phyloP scores from a whole-genome alignment of 1,140 invertebrate species.

The Daktulosphaira vitifoliae region DNA sequence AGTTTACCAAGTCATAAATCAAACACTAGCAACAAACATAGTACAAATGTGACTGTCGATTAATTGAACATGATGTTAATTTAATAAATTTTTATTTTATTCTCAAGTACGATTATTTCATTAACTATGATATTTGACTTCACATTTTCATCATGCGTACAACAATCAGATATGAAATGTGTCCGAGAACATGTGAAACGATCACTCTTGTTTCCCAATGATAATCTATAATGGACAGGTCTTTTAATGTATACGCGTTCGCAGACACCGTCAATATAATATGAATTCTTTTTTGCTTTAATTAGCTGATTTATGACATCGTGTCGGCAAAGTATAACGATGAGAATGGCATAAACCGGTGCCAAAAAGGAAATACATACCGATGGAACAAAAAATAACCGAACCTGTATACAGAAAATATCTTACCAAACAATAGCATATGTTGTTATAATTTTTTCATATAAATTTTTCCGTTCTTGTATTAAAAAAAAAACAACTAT shows the following conservation, averaged over 20 bases:
- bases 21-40: too few species aligned
- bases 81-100: too few species aligned
- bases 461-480: too few species aligned
- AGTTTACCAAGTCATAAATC: too few species aligned
- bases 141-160: too few species aligned
- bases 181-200: conserved; percentile 28
- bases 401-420: not conserved
- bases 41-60: too few species aligned
- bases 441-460: conserved; percentile 18
- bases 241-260: too few species aligned
- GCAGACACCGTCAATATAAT: too few species aligned
- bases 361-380: conserved; percentile 13
- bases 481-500: not conserved
- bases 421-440: not conserved
- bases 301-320: conserved; percentile 23
- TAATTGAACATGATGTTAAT: too few species aligned
- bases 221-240: not conserved
- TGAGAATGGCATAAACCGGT: conserved; percentile 4
- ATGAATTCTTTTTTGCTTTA: not conserved
- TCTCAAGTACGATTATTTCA: too few species aligned
- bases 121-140: too few species aligned
- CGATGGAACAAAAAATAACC: conserved; percentile 4
- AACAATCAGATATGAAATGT: not conserved
- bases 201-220: conserved; percentile 10
- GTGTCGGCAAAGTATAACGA: not conserved